Evolutionary conservation across 1,140 invertebrate species (phyloP), one percentile per base, ranked within the genome.

Genomic region (Procambarus virginalis): DNA sequence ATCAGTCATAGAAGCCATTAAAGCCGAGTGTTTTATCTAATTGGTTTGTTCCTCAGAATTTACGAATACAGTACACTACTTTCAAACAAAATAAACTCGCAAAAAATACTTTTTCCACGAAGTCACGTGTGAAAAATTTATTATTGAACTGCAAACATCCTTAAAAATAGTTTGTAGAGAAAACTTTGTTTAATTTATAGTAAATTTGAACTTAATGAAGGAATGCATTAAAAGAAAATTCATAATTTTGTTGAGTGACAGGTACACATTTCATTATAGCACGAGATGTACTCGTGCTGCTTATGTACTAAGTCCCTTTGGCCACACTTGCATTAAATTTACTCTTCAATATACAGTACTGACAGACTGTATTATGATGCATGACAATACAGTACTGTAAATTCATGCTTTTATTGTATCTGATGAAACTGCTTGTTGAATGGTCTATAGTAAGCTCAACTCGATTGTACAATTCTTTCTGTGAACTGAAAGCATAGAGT

Each of bases 151-250:
- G n/a, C 6, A 20, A 34, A 73, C 68, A 70, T 6, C n/a, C 68
- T 73, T 73, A 73, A 73, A 22, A 73, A 73, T 73, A 73, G 20
- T 73, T 73, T 34, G n/a, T 73, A 22, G 22, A 73, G 6, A 73
- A 73, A 73, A 73, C 68, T 73, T 68, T 34, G n/a, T 73, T 64
- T 64, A 73, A 34, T 73, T 73, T 34, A 34, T 6, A 20, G 68
- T 73, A 73, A 73, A 73, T 73, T 73, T 73, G 68, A 73, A 73
- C 68, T 73, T 20, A 22, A 22, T 68, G 64, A 73, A 8, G 68
- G 68, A 73, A 73, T 73, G 68, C 68, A 73, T 73, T 22, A 73
- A 73, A 73, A 45, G 20, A 73, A 4, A 55, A 55, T 55, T 9
- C 51, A 8, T 55, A 12, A 34, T 73, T 70, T 8, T 70, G 22